phyloP scores from a whole-genome alignment of 2,888 invertebrate genomes.

The Amorpha juglandis region DNA sequence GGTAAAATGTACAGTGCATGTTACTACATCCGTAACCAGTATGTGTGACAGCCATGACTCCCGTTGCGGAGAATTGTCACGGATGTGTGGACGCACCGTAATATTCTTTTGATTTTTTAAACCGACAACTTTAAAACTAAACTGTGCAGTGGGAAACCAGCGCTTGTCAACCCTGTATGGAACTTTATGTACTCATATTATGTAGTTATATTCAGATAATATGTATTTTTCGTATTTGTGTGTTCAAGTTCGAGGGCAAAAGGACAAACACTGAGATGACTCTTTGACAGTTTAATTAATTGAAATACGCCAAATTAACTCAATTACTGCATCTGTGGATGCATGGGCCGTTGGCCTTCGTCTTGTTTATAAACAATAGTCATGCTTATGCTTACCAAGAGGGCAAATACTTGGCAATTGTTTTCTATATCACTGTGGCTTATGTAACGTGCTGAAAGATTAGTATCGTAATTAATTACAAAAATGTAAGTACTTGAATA shows the following conservation, averaged over 20 bases:
- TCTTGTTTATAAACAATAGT: slow-evolving; percentile 3
- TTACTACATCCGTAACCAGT: too few species aligned
- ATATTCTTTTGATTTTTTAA: too few species aligned
- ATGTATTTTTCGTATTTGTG: slow-evolving; percentile 23
- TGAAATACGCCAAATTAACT: slow-evolving; percentile 15
- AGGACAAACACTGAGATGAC: slow-evolving; percentile 9
- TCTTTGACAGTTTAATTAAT: slow-evolving; percentile 20
- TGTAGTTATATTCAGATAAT: slow-evolving; percentile 26
- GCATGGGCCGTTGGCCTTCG: slow-evolving; percentile 2
- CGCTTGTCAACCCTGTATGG: background rate
- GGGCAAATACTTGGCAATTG: too few species aligned
- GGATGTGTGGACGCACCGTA: too few species aligned
- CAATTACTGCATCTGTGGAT: slow-evolving; percentile 6
- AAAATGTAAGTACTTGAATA: too few species aligned
- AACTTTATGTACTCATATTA: slow-evolving; percentile 1
- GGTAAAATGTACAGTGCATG: too few species aligned
- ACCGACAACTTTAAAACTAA: background rate
- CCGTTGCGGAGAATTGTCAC: too few species aligned
- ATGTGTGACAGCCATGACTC: too few species aligned
- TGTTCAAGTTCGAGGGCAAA: slow-evolving; percentile 26
- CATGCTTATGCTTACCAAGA: background rate
- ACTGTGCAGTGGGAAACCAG: background rate
- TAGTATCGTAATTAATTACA: too few species aligned
- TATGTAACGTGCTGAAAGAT: too few species aligned
- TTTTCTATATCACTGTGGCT: background rate